Conservation (phyloP, 2,113 vertebrate genomes). For the Stomatorhinus ivindoensis region DNA sequence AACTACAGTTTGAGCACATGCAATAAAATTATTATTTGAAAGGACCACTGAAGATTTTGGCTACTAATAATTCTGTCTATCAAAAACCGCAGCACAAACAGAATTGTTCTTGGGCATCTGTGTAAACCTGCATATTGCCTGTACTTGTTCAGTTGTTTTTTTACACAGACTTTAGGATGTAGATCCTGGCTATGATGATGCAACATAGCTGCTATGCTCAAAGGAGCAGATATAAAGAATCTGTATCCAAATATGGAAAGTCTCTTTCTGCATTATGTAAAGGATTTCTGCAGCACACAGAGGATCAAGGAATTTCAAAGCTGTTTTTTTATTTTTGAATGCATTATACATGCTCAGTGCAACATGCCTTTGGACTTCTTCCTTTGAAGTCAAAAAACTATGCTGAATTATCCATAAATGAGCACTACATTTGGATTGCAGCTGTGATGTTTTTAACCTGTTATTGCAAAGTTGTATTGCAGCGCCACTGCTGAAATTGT, state of each 20-base stretch:
- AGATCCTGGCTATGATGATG: background rate
- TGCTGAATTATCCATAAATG: background rate
- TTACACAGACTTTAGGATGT: background rate
- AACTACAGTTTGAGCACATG: background rate
- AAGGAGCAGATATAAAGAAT: conserved; percentile 2
- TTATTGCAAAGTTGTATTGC: background rate
- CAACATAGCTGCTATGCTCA: background rate
- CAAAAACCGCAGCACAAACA: background rate
- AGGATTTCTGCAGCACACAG: background rate
- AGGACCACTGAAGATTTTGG: background rate
- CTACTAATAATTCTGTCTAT: background rate
- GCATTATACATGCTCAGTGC: conserved; percentile 3
- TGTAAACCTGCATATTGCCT: background rate
- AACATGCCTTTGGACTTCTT: background rate
- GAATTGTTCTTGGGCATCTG: background rate
- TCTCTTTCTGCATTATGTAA: background rate
- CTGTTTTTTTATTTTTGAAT: background rate
- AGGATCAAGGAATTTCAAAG: background rate
- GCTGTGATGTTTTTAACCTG: background rate
- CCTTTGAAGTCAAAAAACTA: background rate
- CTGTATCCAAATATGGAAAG: background rate
- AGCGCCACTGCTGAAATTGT: background rate
- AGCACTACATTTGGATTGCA: background rate
- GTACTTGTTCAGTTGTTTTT: background rate
- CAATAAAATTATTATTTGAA: background rate